phyloP scores from a whole-genome alignment of 1,140 invertebrate species.

The Drosophila sturtevanti region DNA sequence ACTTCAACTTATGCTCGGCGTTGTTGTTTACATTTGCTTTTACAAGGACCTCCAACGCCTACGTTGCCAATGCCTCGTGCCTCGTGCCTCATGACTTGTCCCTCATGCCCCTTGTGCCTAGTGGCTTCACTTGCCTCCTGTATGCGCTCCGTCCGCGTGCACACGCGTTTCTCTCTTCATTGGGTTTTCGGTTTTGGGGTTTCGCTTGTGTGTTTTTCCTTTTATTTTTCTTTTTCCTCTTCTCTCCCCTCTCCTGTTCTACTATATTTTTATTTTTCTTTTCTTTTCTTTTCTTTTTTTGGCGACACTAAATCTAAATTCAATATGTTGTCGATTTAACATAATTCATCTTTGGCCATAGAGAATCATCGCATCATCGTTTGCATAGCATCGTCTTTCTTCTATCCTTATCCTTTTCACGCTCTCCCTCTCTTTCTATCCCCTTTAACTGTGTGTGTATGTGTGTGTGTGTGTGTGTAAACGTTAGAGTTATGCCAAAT shows the following conservation, averaged over 20 bases:
- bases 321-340: conserved; percentile 76
- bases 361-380: conserved; percentile 8
- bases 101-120: no score
- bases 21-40: conserved; percentile 44
- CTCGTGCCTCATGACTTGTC: no score
- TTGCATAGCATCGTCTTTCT: conserved; percentile 36
- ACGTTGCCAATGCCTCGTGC: background rate
- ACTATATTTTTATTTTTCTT: conserved; percentile 19
- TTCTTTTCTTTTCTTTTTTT: conserved; percentile 30
- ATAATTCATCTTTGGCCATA: conserved; percentile 54
- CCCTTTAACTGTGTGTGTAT: background rate
- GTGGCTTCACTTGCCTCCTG: no score
- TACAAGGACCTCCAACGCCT: conserved; percentile 3
- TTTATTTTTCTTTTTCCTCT: conserved; percentile 12
- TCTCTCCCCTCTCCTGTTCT: no score
- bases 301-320: conserved; percentile 71
- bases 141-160: background rate
- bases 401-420: background rate
- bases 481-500: conserved; percentile 6
- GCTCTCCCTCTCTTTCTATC: background rate
- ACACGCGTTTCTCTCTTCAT: conserved; percentile 1
- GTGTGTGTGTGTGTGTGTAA: conserved; percentile 18
- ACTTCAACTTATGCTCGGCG: conserved; percentile 10
- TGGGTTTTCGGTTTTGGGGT: conserved; percentile 4
- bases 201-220: conserved; percentile 24